Base-by-base conservation (phyloP, 2,113 vertebrate species). In the Cephalophus harveyi region DNA sequence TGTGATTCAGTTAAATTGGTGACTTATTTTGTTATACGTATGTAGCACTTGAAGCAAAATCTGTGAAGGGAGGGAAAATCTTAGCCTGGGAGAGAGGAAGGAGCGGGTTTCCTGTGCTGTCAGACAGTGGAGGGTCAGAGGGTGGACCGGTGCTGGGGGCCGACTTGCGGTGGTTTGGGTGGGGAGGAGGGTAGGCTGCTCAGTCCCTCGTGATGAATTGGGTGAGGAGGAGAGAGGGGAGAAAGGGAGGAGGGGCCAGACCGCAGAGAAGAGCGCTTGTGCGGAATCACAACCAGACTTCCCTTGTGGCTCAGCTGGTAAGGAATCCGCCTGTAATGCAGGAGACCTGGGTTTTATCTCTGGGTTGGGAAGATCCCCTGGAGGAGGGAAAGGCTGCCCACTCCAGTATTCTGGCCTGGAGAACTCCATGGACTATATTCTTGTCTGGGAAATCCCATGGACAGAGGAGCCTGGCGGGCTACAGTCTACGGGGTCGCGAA, bases 151-250 rank as follows among this genome's bases (percentile, higher is more conserved):
- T 7, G 14, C 17, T 5, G 2, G 52, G 19, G 46, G 43, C 40
- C 5, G 0, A n/a, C 4, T 13, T 11, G 6, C 17, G n/a, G 59
- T 28, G 0, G 50, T 0, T 6, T 33, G 33, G 9, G 25, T 7
- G 55, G 62, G 25, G 5, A 8, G 9, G 52, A 33, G 28, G 23
- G 27, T 28, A 57, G 55, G 25, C 27, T 6, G 57, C 36, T 46
- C 3, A 3, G 55, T 36, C 19, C 23, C 13, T 33, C 1, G 1
- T 2, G 43, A 28, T 7, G 25, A 54, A 11, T 0, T 43, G 52
- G 28, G 19, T 2, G 43, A 13, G 54, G 30, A 33, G 11, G 12
- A 23, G 15, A 48, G 13, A 54, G 21, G 21, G 33, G 28, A 36
- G 27, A 43, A 48, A 30, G 10, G 6, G 1, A 27, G 57, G 7